Percentiles rank a stretch among this genome's conserved stretches.
phyloP scores from a whole-genome alignment of 2,797 vertebrate genomes.

The Mormyrus hasselquistii region DNA sequence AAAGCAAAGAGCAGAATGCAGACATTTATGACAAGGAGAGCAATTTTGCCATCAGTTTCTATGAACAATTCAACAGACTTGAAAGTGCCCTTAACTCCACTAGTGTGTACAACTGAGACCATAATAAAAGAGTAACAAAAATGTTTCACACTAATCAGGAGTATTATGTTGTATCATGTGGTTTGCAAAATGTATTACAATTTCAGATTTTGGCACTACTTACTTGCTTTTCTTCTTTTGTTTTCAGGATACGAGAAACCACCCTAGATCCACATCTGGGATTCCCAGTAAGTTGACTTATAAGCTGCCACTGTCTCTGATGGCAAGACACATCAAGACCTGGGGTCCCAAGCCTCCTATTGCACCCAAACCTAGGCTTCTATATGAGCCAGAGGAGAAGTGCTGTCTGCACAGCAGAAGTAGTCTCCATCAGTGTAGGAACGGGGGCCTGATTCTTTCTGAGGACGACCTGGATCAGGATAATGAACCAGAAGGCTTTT shows the following conservation, averaged over 20 bases:
- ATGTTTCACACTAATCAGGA: not conserved
- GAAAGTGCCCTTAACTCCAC: not conserved
- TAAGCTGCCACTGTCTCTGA: slow-evolving; percentile 60
- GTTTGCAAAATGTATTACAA: not conserved
- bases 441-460: slow-evolving; percentile 51
- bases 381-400: slow-evolving; percentile 55
- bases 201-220: not conserved
- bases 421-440: slow-evolving; percentile 57
- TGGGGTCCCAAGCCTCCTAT: slow-evolving; percentile 80
- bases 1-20: not conserved
- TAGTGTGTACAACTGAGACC: not conserved
- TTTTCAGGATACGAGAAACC: slow-evolving; percentile 79
- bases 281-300: slow-evolving; percentile 61
- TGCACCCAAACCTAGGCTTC: slow-evolving; percentile 79
- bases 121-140: not conserved
- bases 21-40: not conserved
- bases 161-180: not conserved
- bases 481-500: slow-evolving; percentile 44
- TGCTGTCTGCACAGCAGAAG: slow-evolving; percentile 46
- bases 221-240: slow-evolving; percentile 56
- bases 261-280: slow-evolving; percentile 79
- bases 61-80: not conserved
- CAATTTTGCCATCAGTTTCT: not conserved
- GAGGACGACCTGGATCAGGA: slow-evolving; percentile 57
- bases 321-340: slow-evolving; percentile 60